Conservation (phyloP, 37 sponge, comb jelly and placozoan species). For the Oscarella lobularis region DNA sequence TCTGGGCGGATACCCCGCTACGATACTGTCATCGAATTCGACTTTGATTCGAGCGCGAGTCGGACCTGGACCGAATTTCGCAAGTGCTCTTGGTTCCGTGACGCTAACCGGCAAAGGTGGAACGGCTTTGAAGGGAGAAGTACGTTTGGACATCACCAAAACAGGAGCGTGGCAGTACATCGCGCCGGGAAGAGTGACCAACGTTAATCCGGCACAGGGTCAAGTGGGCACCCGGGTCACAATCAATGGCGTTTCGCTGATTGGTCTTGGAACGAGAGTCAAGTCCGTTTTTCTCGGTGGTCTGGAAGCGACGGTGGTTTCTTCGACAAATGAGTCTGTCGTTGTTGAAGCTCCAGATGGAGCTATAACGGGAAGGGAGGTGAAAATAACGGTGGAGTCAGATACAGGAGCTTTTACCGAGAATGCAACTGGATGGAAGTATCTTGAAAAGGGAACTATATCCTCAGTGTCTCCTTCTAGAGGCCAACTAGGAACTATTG, state of each 20-base stretch:
- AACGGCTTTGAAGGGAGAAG: not conserved
- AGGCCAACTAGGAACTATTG: not conserved
- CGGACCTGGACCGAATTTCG: not conserved
- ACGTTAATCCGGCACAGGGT: conserved; percentile 26
- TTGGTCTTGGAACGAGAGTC: not conserved
- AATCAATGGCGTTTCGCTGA: conserved; percentile 17
- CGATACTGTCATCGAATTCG: not conserved
- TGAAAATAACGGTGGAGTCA: not conserved
- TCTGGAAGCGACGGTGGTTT: not conserved
- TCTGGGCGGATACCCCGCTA: conserved; percentile 19
- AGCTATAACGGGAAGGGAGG: not conserved
- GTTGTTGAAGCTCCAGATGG: not conserved
- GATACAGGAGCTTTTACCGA: not conserved
- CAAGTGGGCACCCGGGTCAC: conserved; percentile 37
- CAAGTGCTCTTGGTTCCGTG: not conserved
- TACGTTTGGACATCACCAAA: not conserved
- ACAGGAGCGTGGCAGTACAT: conserved; percentile 39
- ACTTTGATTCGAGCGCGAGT: conserved; percentile 15
- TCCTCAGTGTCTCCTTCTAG: not conserved
- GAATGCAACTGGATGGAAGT: not conserved
- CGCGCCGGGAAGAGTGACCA: conserved; percentile 11
- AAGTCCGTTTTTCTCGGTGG: not conserved
- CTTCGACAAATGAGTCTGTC: not conserved
- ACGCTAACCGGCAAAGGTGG: not conserved
- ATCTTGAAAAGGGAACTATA: not conserved